phyloP scores from a whole-genome alignment of 2,888 invertebrate genomes.

The Neoscelio sp. region DNA sequence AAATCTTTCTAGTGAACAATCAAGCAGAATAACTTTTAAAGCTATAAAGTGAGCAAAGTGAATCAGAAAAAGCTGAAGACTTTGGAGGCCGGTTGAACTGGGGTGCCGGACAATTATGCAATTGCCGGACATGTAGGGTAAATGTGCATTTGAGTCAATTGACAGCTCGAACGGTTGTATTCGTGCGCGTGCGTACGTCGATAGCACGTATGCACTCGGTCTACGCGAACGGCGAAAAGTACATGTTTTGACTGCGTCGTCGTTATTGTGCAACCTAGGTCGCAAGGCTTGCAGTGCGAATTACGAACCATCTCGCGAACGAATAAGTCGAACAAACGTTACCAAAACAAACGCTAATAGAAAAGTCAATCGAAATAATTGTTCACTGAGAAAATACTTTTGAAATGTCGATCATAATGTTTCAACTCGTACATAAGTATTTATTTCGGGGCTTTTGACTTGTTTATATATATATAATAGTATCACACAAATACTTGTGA shows the following conservation, averaged over 20 bases:
- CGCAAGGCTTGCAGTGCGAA: constrained; percentile 72
- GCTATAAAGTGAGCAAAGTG: constrained; percentile 30
- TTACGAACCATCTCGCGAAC: constrained; percentile 15
- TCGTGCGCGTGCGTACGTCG: constrained; percentile 57
- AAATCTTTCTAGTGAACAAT: not conserved
- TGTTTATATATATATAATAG: no score
- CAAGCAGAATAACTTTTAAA: constrained; percentile 17
- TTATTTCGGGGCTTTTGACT: no score
- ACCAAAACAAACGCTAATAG: not conserved
- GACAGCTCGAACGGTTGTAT: constrained; percentile 72
- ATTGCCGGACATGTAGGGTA: constrained; percentile 81
- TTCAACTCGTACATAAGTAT: no score
- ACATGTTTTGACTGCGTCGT: constrained; percentile 69
- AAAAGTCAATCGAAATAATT: not conserved
- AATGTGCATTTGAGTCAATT: constrained; percentile 82
- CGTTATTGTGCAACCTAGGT: constrained; percentile 75
- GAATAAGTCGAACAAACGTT: constrained; percentile 7
- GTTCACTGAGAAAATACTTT: not conserved
- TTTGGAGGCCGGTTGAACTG: constrained; percentile 48
- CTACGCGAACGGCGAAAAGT: constrained; percentile 62
- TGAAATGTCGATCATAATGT: not conserved
- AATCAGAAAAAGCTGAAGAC: constrained; percentile 46
- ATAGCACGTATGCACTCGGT: constrained; percentile 49
- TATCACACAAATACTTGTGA: no score
- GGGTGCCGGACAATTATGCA: constrained; percentile 77